A percentile compares a stretch with the other conserved stretches of the same genome.
Conservation (phyloP, 1,140 invertebrate genomes). For the Cherax destructor region DNA sequence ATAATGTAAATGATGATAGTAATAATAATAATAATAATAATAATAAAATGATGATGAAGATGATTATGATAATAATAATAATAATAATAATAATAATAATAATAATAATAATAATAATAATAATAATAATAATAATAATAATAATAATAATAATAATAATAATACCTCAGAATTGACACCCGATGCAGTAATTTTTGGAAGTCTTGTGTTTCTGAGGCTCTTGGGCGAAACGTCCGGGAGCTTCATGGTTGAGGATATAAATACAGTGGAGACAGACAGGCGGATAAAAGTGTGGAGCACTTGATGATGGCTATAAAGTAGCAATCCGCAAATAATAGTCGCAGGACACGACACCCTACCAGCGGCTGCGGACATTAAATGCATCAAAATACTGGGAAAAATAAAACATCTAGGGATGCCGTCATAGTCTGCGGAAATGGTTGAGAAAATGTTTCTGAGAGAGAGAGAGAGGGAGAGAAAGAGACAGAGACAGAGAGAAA, state of each 20-base stretch:
- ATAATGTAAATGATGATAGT: not conserved
- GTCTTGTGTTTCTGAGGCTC: too few species aligned
- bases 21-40: constrained; percentile 19
- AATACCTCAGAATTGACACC: not conserved
- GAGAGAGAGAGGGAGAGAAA: not conserved
- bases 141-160: not conserved
- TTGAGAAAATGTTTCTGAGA: constrained; percentile 39
- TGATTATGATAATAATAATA: not conserved
- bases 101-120: too few species aligned
- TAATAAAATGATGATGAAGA: not conserved
- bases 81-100: too few species aligned
- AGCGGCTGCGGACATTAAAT: constrained; percentile 20
- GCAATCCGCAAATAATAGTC: constrained; percentile 10
- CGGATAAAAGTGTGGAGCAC: constrained; percentile 2
- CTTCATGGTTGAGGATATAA: not conserved
- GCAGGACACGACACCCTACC: not conserved
- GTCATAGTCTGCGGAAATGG: constrained; percentile 40
- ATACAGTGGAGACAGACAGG: not conserved
- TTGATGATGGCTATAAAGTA: constrained; percentile 12
- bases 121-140: too few species aligned
- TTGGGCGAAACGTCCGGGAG: not conserved
- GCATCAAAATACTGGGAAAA: constrained; percentile 19
- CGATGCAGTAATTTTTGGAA: not conserved
- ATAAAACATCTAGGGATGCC: constrained; percentile 1
- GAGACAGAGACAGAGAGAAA: too few species aligned